phyloP scores from a whole-genome alignment of 2,797 vertebrate genomes.

The Vultur gryphus region DNA sequence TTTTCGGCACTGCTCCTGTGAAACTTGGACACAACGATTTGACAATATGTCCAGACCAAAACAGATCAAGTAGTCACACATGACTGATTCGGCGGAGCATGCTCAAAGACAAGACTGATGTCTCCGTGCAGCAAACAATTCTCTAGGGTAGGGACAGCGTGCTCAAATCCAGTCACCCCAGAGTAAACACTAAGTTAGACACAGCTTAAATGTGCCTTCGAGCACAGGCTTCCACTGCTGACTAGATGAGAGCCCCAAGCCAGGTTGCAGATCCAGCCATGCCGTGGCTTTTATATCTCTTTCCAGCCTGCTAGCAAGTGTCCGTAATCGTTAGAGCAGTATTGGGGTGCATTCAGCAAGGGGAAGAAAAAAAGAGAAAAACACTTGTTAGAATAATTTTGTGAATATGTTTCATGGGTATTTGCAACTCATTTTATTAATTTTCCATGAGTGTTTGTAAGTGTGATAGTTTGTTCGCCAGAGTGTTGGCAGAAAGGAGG shows the following conservation, averaged over 20 bases:
- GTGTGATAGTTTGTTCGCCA: background rate
- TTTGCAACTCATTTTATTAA: background rate
- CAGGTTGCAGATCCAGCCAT: constrained; percentile 49
- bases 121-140: constrained; percentile 34
- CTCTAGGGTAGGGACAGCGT: constrained; percentile 46
- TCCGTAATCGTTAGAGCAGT: background rate
- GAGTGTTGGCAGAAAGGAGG: background rate
- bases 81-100: constrained; percentile 55
- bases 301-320: constrained; percentile 18
- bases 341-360: background rate
- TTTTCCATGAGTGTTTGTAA: background rate
- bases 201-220: constrained; percentile 52
- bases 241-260: constrained; percentile 43
- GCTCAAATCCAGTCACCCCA: constrained; percentile 70
- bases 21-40: constrained; percentile 63
- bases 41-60: constrained; percentile 70
- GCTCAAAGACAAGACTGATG: constrained; percentile 69
- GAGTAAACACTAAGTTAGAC: constrained; percentile 70
- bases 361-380: background rate
- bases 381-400: background rate
- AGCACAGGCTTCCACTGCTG: constrained; percentile 41
- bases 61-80: constrained; percentile 69
- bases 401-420: background rate
- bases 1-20: constrained; percentile 69
- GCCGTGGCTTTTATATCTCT: constrained; percentile 34